A percentile compares a stretch with the other conserved stretches of the same genome.
Evolutionary conservation across 2,113 vertebrate genomes (phyloP).

Genomic region (Platysternon megacephalum): DNA sequence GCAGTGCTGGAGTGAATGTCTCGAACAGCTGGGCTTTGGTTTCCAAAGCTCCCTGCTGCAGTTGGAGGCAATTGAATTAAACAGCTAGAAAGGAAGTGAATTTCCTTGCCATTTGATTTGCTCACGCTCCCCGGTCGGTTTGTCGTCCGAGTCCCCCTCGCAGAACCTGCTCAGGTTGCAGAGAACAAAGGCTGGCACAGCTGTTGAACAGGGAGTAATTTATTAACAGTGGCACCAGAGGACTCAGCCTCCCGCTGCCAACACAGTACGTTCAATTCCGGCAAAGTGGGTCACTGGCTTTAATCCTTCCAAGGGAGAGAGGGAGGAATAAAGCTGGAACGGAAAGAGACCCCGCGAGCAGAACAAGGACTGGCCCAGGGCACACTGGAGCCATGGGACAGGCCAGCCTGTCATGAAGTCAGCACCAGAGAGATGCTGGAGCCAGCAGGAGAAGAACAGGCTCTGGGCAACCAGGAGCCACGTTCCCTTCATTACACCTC

Average conservation of each 20-base stretch:
- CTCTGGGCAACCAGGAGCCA: not conserved
- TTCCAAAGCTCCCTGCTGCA: not conserved
- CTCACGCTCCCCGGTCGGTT: not conserved
- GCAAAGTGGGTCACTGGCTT: conserved; percentile 55
- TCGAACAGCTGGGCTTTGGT: not conserved
- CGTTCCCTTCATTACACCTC: rapidly evolving
- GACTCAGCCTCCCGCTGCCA: conserved; percentile 19
- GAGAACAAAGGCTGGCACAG: not conserved
- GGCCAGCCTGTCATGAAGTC: not conserved
- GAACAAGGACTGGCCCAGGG: rapidly evolving
- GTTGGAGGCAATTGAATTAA: not conserved
- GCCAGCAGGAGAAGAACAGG: rapidly evolving
- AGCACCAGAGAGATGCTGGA: rapidly evolving
- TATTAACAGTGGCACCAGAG: not conserved
- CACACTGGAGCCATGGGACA: not conserved
- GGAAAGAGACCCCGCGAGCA: rapidly evolving
- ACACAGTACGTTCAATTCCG: not conserved
- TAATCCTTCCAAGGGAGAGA: conserved; percentile 31
- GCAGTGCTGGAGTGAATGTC: not conserved
- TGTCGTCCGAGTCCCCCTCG: rapidly evolving
- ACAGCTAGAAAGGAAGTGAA: not conserved
- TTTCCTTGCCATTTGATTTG: not conserved
- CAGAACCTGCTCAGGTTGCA: rapidly evolving
- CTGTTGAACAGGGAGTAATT: not conserved
- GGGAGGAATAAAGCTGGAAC: not conserved